Evolutionary conservation across 2,797 vertebrate genomes (phyloP).

Genomic region (Typhlichthys eigenmanni): DNA sequence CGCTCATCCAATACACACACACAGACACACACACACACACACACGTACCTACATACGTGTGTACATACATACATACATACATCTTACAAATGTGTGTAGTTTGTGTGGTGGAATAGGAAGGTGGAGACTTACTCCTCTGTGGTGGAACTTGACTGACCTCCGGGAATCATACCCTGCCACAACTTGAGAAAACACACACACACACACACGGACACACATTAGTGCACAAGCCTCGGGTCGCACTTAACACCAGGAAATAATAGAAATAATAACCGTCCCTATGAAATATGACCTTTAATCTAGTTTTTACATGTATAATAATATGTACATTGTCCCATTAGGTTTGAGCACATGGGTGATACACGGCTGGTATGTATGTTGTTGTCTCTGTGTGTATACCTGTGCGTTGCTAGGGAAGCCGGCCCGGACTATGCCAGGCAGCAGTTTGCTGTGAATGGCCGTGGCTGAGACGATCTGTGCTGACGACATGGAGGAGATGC

Average conservation of each 20-base stretch:
- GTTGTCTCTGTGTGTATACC: conserved; percentile 66
- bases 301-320: background rate
- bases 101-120: background rate
- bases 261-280: background rate
- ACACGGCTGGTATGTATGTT: conserved; percentile 2
- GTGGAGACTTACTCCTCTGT: conserved; percentile 66
- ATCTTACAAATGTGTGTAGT: background rate
- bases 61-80: no score
- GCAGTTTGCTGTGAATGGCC: conserved; percentile 97
- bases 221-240: conserved; percentile 13
- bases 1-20: no score
- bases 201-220: conserved; percentile 25
- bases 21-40: no score
- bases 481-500: conserved; percentile 98
- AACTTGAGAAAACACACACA: conserved; percentile 39
- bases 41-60: no score
- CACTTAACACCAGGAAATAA: background rate
- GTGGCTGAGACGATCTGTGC: conserved; percentile 98
- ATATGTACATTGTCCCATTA: no score
- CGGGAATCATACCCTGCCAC: conserved; percentile 75
- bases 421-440: conserved; percentile 91
- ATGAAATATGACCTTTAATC: background rate
- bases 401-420: conserved; percentile 89
- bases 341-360: background rate
- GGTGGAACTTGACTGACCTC: conserved; percentile 71